Evolutionary conservation across 2,113 vertebrate species (phyloP), one percentile per base, ranked within the genome.

Genomic region (Nyctibius bracteatus): DNA sequence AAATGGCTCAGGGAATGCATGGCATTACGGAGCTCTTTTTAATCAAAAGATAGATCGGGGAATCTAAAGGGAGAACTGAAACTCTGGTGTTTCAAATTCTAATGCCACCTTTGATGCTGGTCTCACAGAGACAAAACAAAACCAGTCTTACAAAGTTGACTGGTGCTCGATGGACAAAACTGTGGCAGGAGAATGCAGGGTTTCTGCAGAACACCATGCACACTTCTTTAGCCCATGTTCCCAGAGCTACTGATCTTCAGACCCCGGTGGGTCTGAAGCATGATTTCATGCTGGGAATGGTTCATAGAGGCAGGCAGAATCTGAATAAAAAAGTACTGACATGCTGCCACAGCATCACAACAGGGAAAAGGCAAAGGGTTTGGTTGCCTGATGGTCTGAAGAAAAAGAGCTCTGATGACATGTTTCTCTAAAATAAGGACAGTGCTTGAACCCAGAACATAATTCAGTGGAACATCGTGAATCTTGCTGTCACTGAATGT

Each of bases 161-260:
- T 19, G 3, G 17, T 67, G 28, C 13, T 49, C 0, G 0, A 13
- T 9, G 18, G 21, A 47, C 18, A 80, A 49, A 58, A 43, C 22
- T 57, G 28, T 28, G 6, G 37, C 59, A 55, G 68, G 9, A 81
- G 28, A 49, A 54, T 7, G 46, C n/a, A 58, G 12, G 7, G 28
- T 35, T 81, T 81, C 46, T 62, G 43, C 13, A 7, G 24, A 81
- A 2, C 0, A 1, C 30, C 30, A 15, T 7, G 5, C 9, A 57
- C 17, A 6, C 5, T 47, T 52, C 21, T 35, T 43, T 43, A 72
- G 12, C 30, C 25, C 0, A 0, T 46, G 21, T 41, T 78, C 31
- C 11, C 23, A 6, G 8, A 35, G 17, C 9, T 67, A 46, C 43
- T 23, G 35, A 24, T 81, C 58, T 86, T 83, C 41, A 66, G n/a